Base-by-base conservation (phyloP, 2,113 vertebrate genomes). In the Perca schrenkii region DNA sequence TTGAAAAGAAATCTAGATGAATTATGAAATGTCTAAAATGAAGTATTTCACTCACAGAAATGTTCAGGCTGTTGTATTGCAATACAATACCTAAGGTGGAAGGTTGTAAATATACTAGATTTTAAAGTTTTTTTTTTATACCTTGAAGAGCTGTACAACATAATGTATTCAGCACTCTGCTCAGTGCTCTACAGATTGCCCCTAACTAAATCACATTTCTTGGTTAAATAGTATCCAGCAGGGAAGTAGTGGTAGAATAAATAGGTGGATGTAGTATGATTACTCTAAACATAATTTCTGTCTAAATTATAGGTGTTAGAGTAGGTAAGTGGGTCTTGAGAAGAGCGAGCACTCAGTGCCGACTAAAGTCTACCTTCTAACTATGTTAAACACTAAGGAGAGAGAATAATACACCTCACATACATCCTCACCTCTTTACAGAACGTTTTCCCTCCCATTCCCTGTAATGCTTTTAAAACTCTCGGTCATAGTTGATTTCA, bases 181-280 rank as follows among this genome's bases (percentile, higher is more conserved):
- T 28, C 28, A 28, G n/a, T 40, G 14, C 71, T 77, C 28, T 16
- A 63, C 64, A 82, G 57, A 40, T 70, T 60, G 46, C 50, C 46
- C 25, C 71, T 49, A 58, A 50, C 57, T 50, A 69, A 69, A 61
- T 69, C 25, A 40, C 15, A 52, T 74, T 52, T 47, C 22, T 21
- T 54, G n/a, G 16, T 64, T 84, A 57, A 86, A 77, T 66, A 70
- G 56, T 61, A 75, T 72, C 53, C 65, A 80, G 57, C 60, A 31
- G 47, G 62, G 78, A 79, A 73, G 25, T 58, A 54, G 61, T 53
- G 34, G 67, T 40, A 52, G 49, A 43, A 14, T 66, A 47, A 69
- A 53, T 43, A 34, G 74, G 11, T 80, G 17, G 62, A 75, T 63
- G 22, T 75, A 56, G 64, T 46, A 47, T 75, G 36, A 86, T 68